Evolutionary conservation across 2,113 vertebrate species (phyloP).

Genomic region (Silurus glanis): DNA sequence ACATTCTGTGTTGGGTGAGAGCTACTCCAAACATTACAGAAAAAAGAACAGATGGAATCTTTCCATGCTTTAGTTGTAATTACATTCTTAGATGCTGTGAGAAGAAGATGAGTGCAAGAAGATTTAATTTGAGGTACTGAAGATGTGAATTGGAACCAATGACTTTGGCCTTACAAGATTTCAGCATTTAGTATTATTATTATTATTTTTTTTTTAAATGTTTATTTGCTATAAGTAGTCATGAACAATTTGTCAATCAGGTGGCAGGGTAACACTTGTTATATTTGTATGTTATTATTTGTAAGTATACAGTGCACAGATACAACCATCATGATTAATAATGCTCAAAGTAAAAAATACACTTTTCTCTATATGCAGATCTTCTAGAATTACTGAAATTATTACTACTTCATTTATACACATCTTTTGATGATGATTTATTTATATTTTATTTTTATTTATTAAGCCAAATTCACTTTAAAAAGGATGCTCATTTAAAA

Average conservation of each 20-base stretch:
- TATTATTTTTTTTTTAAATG: too few relatives aligned
- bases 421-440: background rate
- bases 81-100: background rate
- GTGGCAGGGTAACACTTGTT: background rate
- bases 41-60: background rate
- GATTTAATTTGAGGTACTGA: background rate
- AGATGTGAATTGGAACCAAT: background rate
- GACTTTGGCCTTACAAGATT: background rate
- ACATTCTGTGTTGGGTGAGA: background rate
- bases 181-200: background rate
- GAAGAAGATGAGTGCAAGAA: background rate
- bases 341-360: background rate
- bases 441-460: background rate
- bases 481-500: too few relatives aligned
- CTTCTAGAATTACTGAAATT: background rate
- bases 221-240: background rate
- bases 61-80: background rate
- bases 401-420: background rate
- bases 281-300: background rate
- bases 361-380: background rate
- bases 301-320: background rate
- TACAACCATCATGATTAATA: background rate
- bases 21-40: background rate
- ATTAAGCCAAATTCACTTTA: too few relatives aligned
- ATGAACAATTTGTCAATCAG: background rate